Conservation (phyloP, 2,113 vertebrate genomes). For the Ancistrus triradiatus region DNA sequence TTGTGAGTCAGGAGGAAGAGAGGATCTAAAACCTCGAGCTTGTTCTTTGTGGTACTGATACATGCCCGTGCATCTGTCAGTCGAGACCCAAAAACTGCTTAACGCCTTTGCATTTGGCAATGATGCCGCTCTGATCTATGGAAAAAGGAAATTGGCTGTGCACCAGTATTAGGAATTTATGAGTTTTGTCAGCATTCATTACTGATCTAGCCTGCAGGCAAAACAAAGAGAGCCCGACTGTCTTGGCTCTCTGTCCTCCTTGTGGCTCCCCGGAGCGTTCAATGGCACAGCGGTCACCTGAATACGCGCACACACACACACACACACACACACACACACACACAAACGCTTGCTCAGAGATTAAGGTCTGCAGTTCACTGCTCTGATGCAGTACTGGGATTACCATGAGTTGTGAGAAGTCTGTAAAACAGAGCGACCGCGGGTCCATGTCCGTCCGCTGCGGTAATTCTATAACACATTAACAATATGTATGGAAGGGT, state of each 20-base stretch:
- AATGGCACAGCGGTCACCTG: conserved; percentile 46
- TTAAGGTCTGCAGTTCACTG: no score
- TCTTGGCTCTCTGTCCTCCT: conserved; percentile 44
- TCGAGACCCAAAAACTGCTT: conserved; percentile 33
- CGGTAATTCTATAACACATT: no score
- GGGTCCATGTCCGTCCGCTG: conserved; percentile 2
- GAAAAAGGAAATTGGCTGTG: conserved; percentile 30
- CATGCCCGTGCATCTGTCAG: conserved; percentile 27
- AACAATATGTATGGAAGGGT: no score
- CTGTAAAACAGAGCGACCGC: conserved; percentile 27
- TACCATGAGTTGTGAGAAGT: no score
- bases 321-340: conserved; percentile 30
- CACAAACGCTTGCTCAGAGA: conserved; percentile 23
- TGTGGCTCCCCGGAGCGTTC: conserved; percentile 42
- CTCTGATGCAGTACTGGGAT: no score
- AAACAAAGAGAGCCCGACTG: conserved; percentile 45
- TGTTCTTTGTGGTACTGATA: conserved; percentile 10
- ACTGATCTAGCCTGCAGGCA: conserved; percentile 43
- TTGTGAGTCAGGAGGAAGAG: conserved; percentile 10
- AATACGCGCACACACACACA: conserved; percentile 14
- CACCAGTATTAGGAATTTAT: conserved; percentile 46
- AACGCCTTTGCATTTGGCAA: conserved; percentile 35
- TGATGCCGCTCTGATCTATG: conserved; percentile 34
- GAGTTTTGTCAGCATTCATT: conserved; percentile 51
- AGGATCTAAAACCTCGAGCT: conserved; percentile 20